phyloP scores from a whole-genome alignment of 2,888 invertebrate genomes.

The Rotaria sp. region DNA sequence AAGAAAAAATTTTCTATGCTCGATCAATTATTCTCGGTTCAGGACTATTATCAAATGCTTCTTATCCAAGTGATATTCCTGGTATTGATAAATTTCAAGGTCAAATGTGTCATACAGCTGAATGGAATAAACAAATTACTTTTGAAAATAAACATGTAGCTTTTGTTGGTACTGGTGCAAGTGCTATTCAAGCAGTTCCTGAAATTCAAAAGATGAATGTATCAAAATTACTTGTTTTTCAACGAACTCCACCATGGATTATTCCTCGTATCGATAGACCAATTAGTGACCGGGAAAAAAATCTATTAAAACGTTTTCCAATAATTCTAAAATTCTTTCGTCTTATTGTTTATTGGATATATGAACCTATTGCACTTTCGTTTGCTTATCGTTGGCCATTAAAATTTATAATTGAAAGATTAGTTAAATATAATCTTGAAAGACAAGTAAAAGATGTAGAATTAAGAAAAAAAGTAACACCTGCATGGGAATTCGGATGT shows the following conservation, averaged over 20 bases:
- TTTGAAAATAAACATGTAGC: background rate
- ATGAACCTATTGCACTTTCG: background rate
- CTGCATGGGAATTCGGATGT: background rate
- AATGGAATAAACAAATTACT: background rate
- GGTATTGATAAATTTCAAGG: no score
- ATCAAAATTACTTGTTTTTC: background rate
- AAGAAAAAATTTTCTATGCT: background rate
- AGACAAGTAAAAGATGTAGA: background rate
- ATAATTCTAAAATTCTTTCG: background rate
- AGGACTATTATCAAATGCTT: background rate
- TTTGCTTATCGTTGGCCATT: background rate
- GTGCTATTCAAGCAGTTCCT: background rate
- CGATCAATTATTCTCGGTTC: background rate
- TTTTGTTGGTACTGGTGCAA: background rate
- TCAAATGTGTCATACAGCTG: background rate
- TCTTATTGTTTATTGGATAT: background rate
- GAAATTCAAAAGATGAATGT: background rate
- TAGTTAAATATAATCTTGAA: background rate
- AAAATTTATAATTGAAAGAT: background rate
- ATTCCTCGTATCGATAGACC: background rate
- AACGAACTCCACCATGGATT: background rate
- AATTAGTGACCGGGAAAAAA: background rate
- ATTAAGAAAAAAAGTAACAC: background rate
- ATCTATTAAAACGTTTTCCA: background rate
- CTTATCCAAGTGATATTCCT: no score